Percentiles rank a stretch among this genome's conserved stretches.
phyloP scores from a whole-genome alignment of 2,113 vertebrate genomes.

The Protobothrops mucrosquamatus region DNA sequence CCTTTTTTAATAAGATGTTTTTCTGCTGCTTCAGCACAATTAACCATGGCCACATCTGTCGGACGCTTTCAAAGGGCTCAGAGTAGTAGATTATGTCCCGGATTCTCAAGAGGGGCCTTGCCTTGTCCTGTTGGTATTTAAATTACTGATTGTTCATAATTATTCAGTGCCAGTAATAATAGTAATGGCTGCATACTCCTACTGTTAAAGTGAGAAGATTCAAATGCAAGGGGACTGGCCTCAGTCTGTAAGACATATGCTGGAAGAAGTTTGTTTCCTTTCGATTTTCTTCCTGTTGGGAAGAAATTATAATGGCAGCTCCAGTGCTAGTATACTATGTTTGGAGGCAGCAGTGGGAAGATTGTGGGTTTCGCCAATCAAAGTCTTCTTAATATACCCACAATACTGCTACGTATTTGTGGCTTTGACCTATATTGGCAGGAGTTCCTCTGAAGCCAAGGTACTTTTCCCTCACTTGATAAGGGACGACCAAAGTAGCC shows the following conservation, averaged over 20 bases:
- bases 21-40: not conserved
- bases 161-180: not conserved
- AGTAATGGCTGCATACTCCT: not conserved
- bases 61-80: not conserved
- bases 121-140: not conserved
- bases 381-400: not conserved
- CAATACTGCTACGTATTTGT: not conserved
- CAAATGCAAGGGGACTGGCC: not conserved
- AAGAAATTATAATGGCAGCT: not conserved
- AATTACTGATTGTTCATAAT: not conserved
- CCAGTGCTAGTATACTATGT: not conserved
- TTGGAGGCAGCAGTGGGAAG: not conserved
- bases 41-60: not conserved
- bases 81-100: not conserved
- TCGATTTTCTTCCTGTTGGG: not conserved
- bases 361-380: not conserved
- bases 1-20: not conserved
- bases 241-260: not conserved
- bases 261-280: not conserved
- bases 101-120: not conserved
- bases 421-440: not conserved
- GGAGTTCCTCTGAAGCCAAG: not conserved
- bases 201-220: not conserved
- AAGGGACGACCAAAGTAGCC: not conserved
- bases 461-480: not conserved